phyloP scores from a whole-genome alignment of 2,113 vertebrate genomes.

The Equus przewalskii region DNA sequence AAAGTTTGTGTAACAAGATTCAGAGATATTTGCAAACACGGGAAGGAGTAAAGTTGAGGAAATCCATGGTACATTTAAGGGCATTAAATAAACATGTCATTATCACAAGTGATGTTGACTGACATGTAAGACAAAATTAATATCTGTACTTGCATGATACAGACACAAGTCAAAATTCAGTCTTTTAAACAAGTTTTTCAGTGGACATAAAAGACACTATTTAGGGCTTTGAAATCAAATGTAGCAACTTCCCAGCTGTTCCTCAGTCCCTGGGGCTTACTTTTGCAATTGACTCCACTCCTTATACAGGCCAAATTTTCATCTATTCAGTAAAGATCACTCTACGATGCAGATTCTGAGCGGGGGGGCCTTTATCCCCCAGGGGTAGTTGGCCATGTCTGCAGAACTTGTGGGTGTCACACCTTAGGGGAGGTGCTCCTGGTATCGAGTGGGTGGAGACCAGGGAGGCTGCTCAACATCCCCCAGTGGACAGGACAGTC shows the following conservation, averaged over 20 bases:
- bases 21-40: slow-evolving; percentile 78
- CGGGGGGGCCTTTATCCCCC: accelerated
- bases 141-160: background rate
- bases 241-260: background rate
- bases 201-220: slow-evolving; percentile 21
- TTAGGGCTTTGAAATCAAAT: slow-evolving; percentile 9
- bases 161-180: slow-evolving; percentile 73
- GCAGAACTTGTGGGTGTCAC: background rate
- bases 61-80: slow-evolving; percentile 68
- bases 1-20: slow-evolving; percentile 87
- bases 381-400: background rate
- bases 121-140: accelerated
- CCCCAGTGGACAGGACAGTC: accelerated
- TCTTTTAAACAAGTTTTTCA: background rate
- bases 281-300: too few species aligned
- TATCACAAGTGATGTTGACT: slow-evolving; percentile 64
- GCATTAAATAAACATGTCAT: slow-evolving; percentile 79
- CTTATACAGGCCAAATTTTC: background rate
- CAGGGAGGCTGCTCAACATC: accelerated
- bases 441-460: accelerated
- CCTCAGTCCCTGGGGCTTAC: background rate
- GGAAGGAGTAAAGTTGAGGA: slow-evolving; percentile 68
- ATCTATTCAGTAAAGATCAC: background rate
- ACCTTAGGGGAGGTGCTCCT: accelerated
- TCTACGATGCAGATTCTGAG: background rate